A percentile compares a stretch with the other conserved stretches of the same genome.
phyloP scores from a whole-genome alignment of 2,888 invertebrate genomes.

The Drosophila prostipennis region DNA sequence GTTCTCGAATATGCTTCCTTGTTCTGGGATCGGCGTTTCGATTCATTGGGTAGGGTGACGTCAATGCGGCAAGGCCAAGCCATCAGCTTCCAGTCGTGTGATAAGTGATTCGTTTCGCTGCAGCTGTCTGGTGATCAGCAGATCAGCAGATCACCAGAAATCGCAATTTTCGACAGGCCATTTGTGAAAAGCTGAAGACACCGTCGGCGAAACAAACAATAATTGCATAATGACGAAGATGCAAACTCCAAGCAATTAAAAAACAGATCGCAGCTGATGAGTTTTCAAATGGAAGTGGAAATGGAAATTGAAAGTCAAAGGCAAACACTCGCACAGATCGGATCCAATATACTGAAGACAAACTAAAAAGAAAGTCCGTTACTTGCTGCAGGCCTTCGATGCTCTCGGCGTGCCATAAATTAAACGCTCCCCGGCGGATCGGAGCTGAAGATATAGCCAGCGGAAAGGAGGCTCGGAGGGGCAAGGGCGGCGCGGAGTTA shows the following conservation, averaged over 20 bases:
- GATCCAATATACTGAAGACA: conserved; percentile 45
- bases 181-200: conserved; percentile 17
- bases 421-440: conserved; percentile 46
- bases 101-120: not conserved
- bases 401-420: conserved; percentile 67
- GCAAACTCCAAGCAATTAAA: conserved; percentile 11
- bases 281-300: conserved; percentile 56
- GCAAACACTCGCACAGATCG: conserved; percentile 44
- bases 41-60: conserved; percentile 21
- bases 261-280: conserved; percentile 39
- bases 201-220: conserved; percentile 8
- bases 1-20: conserved; percentile 51
- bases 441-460: conserved; percentile 36
- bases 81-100: conserved; percentile 22
- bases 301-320: conserved; percentile 57
- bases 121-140: conserved; percentile 33
- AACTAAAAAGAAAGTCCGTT: conserved; percentile 59
- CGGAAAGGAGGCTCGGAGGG: conserved; percentile 23
- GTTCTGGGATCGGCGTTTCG: conserved; percentile 30
- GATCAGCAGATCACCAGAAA: conserved; percentile 11
- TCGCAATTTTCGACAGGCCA: conserved; percentile 31
- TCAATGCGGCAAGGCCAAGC: conserved; percentile 37
- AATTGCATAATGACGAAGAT: conserved; percentile 46
- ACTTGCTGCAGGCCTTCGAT: conserved; percentile 52
- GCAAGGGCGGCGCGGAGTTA: conserved; percentile 50